Conservation (phyloP, 2,113 vertebrate species). For the Gambusia holbrooki region DNA sequence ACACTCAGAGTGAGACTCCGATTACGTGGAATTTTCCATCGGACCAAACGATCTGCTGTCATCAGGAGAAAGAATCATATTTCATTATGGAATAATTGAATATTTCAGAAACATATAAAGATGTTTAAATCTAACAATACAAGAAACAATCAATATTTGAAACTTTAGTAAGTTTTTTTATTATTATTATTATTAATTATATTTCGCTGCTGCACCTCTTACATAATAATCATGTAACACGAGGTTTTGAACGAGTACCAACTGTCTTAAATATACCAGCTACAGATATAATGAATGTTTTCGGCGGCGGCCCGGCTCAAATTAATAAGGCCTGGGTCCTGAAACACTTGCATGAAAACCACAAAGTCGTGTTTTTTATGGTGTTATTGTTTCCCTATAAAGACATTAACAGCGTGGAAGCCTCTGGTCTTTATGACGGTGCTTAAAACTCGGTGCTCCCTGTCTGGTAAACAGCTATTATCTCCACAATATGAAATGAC, state of each 20-base stretch:
- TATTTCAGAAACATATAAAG: neutral
- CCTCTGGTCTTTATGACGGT: constrained; percentile 61
- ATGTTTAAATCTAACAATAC: neutral
- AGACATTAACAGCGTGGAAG: constrained; percentile 59
- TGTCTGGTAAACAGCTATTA: constrained; percentile 76
- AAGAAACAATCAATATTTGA: neutral
- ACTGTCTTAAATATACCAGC: neutral
- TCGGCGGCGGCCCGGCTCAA: constrained; percentile 25
- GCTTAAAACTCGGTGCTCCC: constrained; percentile 48
- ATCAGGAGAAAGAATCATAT: neutral
- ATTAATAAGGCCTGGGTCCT: constrained; percentile 28
- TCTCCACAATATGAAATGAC: constrained; percentile 61
- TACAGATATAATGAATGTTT: constrained; percentile 57
- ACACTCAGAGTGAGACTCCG: neutral
- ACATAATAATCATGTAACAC: constrained; percentile 15
- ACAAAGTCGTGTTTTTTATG: constrained; percentile 67
- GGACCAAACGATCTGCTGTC: neutral
- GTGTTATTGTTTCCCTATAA: constrained; percentile 74
- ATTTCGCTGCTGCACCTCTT: neutral
- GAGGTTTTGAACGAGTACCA: constrained; percentile 8
- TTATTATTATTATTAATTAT: too few relatives aligned
- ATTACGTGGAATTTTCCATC: neutral
- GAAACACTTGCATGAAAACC: constrained; percentile 57
- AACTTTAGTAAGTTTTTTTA: neutral
- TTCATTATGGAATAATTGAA: neutral